Conservation (phyloP, 2,113 vertebrate genomes). For the Alethe diademata region DNA sequence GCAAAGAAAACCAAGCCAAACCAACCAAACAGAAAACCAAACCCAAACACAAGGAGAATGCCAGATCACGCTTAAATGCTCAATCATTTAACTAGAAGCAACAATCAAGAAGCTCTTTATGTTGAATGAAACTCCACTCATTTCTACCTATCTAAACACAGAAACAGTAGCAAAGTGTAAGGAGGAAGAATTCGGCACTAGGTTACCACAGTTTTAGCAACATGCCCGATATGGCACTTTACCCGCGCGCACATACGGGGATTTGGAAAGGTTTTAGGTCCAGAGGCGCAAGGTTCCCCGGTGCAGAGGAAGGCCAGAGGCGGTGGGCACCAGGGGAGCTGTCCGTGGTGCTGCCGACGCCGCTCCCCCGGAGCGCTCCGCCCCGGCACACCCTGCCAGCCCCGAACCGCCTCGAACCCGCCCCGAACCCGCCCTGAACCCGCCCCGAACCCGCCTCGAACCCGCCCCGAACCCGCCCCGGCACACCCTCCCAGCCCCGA, state of each 20-base stretch:
- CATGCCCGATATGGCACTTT: too few relatives aligned
- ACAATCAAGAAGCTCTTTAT: background rate
- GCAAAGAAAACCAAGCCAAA: background rate
- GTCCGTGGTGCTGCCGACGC: conserved; percentile 69
- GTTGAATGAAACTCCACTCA: background rate
- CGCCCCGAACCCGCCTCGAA: too few relatives aligned
- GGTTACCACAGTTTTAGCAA: background rate
- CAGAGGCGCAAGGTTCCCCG: fast-evolving
- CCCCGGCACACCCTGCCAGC: background rate
- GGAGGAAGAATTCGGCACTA: background rate
- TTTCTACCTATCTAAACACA: background rate
- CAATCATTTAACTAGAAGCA: background rate
- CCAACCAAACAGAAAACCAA: background rate
- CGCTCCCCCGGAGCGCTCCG: too few relatives aligned
- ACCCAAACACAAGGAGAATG: background rate
- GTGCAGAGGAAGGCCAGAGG: fast-evolving
- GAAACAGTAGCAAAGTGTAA: background rate
- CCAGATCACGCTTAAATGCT: background rate
- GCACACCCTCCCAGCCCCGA: too few relatives aligned
- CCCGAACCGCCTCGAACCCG: too few relatives aligned
- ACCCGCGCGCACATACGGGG: fast-evolving
- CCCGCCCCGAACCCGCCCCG: too few relatives aligned
- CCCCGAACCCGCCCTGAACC: too few relatives aligned
- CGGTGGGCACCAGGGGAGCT: background rate
- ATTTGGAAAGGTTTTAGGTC: too few relatives aligned